A percentile compares a stretch with the other conserved stretches of the same genome.
These are phyloP conservation scores for Heliconius nattereri DNA, from an alignment of 1,140 invertebrate species.

Conservation along the genomic window DNA sequence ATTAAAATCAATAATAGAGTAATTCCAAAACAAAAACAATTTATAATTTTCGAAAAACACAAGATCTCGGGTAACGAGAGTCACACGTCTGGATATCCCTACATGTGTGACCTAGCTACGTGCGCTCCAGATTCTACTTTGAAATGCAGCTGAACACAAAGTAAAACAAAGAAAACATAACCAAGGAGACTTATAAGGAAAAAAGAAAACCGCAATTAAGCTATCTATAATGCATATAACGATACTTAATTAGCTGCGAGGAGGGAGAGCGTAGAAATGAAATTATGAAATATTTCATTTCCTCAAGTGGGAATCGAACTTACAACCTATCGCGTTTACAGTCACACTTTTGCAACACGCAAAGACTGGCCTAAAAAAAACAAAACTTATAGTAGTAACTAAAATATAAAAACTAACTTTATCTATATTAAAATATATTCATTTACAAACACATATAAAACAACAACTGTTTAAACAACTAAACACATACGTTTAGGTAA, in stretches of 20 bases:
- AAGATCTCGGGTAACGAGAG: neutral
- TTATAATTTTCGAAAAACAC: neutral
- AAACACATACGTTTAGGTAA: neutral
- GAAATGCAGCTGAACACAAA: neutral
- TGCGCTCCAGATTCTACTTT: constrained; percentile 5
- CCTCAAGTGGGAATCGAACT: too few species aligned
- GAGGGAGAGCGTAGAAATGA: too few species aligned
- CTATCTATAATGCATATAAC: neutral
- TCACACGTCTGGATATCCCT: neutral
- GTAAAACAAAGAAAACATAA: neutral
- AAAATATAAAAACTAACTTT: too few species aligned
- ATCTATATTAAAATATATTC: too few species aligned
- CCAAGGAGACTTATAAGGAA: neutral
- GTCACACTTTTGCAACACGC: too few species aligned
- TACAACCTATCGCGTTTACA: neutral
- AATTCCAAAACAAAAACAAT: neutral
- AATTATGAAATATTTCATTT: too few species aligned
- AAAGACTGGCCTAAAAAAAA: too few species aligned
- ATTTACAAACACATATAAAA: neutral
- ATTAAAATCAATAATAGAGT: too few species aligned
- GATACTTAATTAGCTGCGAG: too few species aligned
- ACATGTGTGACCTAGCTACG: constrained; percentile 12
- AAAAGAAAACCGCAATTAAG: neutral
- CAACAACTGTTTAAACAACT: neutral
- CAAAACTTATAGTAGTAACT: too few species aligned